Conservation (phyloP, 2,888 invertebrate genomes). For the Macrophya annulata region DNA sequence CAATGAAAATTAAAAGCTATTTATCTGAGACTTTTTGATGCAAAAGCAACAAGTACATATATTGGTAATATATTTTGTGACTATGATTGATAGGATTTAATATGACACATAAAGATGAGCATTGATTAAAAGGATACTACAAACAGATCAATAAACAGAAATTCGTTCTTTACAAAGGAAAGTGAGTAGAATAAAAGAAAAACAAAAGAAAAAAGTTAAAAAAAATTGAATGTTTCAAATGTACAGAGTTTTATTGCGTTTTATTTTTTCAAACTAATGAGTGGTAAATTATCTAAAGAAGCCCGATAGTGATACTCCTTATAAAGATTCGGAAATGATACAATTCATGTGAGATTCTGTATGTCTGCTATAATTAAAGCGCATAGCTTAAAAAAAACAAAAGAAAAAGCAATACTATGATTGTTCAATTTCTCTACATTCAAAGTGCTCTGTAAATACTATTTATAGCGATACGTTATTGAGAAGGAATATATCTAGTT, state of each 20-base stretch:
- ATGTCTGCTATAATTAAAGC: background rate
- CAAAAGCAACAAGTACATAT: background rate
- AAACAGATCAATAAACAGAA: background rate
- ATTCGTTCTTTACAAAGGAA: background rate
- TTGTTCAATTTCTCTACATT: background rate
- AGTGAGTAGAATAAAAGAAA: too few species aligned
- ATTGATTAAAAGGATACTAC: background rate
- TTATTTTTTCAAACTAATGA: too few species aligned
- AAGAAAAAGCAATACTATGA: background rate
- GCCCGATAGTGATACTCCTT: background rate
- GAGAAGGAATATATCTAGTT: background rate
- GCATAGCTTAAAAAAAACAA: background rate
- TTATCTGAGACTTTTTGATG: background rate
- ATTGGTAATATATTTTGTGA: background rate
- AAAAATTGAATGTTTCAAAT: too few species aligned
- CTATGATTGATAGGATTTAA: background rate
- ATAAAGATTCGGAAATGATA: background rate
- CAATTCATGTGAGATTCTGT: background rate
- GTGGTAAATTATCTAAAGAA: background rate
- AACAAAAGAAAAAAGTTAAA: too few species aligned
- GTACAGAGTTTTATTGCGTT: too few species aligned
- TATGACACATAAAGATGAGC: background rate
- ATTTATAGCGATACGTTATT: background rate
- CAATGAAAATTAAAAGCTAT: background rate
- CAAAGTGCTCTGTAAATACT: background rate